These are phyloP conservation scores for Streptopelia turtur DNA, from an alignment of 2,797 vertebrate genomes.

Conservation along the genomic window DNA sequence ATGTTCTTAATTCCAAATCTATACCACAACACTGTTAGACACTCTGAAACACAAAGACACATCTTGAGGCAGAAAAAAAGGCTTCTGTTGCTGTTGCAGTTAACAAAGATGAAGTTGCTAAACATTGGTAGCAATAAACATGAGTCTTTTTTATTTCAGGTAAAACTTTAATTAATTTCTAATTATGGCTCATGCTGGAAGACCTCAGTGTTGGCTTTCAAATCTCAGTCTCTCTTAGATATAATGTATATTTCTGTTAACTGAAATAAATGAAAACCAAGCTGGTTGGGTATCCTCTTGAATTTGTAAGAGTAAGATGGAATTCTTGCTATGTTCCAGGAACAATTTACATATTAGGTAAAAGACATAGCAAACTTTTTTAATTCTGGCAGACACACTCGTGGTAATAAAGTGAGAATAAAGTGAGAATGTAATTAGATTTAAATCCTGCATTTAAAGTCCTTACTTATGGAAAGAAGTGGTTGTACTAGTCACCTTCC, in stretches of 20 bases:
- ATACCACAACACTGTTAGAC: neutral
- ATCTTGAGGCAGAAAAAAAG: neutral
- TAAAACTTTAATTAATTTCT: conserved; percentile 55
- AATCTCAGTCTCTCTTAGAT: conserved; percentile 20
- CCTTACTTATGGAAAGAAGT: neutral
- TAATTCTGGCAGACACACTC: conserved; percentile 26
- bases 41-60: neutral
- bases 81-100: neutral
- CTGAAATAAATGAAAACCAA: neutral
- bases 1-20: neutral
- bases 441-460: neutral
- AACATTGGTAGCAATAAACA: conserved; percentile 15
- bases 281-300: neutral
- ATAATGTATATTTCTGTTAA: conserved; percentile 52
- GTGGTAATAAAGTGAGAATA: neutral
- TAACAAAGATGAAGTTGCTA: neutral
- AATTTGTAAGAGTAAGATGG: conserved; percentile 42
- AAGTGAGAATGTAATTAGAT: neutral
- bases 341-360: conserved; percentile 14
- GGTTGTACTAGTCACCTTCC: neutral
- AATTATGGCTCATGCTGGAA: conserved; percentile 56
- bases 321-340: conserved; percentile 44
- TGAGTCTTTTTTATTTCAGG: neutral
- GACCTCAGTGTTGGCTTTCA: conserved; percentile 39
- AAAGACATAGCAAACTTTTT: conserved; percentile 43